Conservation (phyloP, 2,888 invertebrate species). For the Ashinkailepas kermadecensis region DNA sequence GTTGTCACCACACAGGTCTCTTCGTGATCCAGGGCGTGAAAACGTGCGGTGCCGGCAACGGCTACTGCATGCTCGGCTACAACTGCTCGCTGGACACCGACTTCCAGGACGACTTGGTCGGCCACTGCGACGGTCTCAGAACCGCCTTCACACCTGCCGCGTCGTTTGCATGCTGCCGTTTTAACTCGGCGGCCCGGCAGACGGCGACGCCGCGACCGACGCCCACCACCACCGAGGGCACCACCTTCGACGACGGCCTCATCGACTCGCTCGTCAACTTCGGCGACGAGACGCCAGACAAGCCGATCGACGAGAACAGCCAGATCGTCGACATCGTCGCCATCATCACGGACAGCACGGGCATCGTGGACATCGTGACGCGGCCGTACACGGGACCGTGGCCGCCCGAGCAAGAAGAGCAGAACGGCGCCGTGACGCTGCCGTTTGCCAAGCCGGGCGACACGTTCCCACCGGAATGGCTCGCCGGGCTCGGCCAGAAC, state of each 20-base stretch:
- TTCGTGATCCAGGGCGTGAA: slow-evolving; percentile 44
- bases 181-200: not conserved
- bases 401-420: slow-evolving; percentile 22
- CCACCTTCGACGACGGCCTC: slow-evolving; percentile 18
- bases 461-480: not conserved
- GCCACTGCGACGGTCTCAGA: slow-evolving; percentile 43
- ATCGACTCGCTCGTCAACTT: slow-evolving; percentile 16
- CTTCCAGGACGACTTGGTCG: slow-evolving; percentile 40
- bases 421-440: not conserved
- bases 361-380: slow-evolving; percentile 33
- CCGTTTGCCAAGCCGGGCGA: slow-evolving; percentile 20
- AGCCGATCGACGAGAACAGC: not conserved
- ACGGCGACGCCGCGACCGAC: slow-evolving; percentile 16
- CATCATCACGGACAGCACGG: slow-evolving; percentile 34
- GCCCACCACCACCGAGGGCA: slow-evolving; percentile 19
- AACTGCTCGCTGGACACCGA: slow-evolving; percentile 43
- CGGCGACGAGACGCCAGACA: not conserved
- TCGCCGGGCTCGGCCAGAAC: slow-evolving; percentile 12
- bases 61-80: slow-evolving; percentile 43
- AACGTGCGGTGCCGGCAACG: slow-evolving; percentile 41
- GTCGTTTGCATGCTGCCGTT: slow-evolving; percentile 42
- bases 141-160: slow-evolving; percentile 42
- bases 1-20: slow-evolving; percentile 36
- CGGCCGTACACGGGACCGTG: slow-evolving; percentile 32
- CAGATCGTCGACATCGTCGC: slow-evolving; percentile 33